These are phyloP conservation scores for Eufriesea mexicana DNA, from an alignment of 1,140 invertebrate genomes.

Conservation along the genomic window DNA sequence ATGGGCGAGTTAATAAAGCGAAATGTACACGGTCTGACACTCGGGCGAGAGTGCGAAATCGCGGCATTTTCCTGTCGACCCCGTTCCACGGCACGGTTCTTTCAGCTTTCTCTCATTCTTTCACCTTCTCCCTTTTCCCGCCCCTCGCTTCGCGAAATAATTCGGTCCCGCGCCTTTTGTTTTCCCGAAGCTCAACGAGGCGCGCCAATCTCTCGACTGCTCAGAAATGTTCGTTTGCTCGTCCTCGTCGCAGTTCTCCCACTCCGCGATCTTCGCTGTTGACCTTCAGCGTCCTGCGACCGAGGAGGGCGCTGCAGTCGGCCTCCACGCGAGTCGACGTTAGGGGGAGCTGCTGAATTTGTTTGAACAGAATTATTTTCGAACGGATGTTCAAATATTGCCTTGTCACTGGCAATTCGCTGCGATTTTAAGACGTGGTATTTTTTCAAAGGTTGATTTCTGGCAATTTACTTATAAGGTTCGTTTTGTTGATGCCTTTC, in stretches of 20 bases:
- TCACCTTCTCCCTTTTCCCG: no score
- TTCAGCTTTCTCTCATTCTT: background rate
- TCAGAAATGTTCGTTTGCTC: background rate
- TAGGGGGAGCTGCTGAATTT: background rate
- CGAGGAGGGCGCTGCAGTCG: no score
- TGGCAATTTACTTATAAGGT: no score
- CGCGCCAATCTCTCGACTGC: background rate
- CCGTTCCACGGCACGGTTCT: constrained; percentile 17
- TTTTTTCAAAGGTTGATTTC: no score
- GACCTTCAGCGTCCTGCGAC: background rate
- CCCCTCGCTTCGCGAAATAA: constrained; percentile 8
- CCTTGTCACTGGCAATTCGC: background rate
- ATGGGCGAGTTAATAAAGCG: constrained; percentile 47
- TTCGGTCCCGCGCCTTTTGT: constrained; percentile 3
- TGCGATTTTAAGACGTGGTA: no score
- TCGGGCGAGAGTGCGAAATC: constrained; percentile 4
- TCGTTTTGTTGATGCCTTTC: no score
- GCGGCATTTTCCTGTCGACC: constrained; percentile 39
- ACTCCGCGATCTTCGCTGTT: background rate
- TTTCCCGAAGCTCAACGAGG: background rate
- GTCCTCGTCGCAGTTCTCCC: no score
- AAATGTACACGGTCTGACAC: constrained; percentile 40
- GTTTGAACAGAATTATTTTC: background rate
- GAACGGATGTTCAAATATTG: background rate
- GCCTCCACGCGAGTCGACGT: no score